Conservation (phyloP, 92 coral and sea anemone genomes). For the Virgularia gustaviana region DNA sequence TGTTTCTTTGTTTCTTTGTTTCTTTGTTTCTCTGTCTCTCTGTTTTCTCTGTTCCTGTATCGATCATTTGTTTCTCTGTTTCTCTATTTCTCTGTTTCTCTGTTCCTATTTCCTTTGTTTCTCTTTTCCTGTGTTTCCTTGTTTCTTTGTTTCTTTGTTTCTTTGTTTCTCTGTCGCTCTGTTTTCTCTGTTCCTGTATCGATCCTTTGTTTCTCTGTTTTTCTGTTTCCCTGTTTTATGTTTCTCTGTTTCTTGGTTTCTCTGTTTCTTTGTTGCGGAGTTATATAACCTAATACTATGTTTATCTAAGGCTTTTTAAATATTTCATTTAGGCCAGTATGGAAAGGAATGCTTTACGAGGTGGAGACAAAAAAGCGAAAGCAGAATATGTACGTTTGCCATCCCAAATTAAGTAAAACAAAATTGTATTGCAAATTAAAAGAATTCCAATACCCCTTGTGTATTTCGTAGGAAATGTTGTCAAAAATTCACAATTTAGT, state of each 20-base stretch:
- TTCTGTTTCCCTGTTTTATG: not conserved
- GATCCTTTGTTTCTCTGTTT: not conserved
- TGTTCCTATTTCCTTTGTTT: not conserved
- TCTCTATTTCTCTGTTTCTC: not conserved
- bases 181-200: too few relatives aligned
- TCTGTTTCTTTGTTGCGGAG: not conserved
- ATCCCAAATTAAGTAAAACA: too few relatives aligned
- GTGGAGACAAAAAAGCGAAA: constrained; percentile 76
- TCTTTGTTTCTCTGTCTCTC: not conserved
- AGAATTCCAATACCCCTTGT: too few relatives aligned
- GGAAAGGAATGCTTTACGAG: constrained; percentile 76
- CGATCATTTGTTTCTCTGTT: not conserved
- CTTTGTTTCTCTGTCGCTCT: not conserved
- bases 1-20: not conserved
- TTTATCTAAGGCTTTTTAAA: too few relatives aligned
- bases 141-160: not conserved
- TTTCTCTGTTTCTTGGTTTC: not conserved
- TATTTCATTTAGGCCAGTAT: constrained; percentile 54
- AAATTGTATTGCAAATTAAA: too few relatives aligned
- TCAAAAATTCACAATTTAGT: constrained; percentile 69
- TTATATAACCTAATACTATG: not conserved
- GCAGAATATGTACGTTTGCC: constrained; percentile 77
- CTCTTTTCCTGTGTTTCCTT: not conserved
- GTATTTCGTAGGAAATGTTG: constrained; percentile 58
- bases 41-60: not conserved